Evolutionary conservation across 2,888 invertebrate genomes (phyloP).

Genomic region (Drosophila macrospina): DNA sequence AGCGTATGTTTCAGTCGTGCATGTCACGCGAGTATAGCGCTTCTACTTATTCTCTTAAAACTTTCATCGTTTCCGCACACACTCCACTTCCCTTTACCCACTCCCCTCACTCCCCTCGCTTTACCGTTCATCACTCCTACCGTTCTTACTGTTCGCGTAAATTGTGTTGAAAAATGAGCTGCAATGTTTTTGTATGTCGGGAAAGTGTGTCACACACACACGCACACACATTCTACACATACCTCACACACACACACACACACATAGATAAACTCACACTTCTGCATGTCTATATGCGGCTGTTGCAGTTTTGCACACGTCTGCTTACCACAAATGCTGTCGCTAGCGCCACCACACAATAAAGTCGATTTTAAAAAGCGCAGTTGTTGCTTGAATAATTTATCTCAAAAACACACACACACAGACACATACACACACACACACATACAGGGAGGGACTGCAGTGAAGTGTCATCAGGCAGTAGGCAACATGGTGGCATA

Average conservation of each 20-base stretch:
- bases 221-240: constrained; percentile 22
- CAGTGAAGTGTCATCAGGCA: constrained; percentile 30
- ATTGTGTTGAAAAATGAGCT: constrained; percentile 62
- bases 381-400: constrained; percentile 79
- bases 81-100: not conserved
- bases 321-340: constrained; percentile 66
- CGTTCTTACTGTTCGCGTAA: constrained; percentile 28
- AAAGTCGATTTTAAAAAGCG: constrained; percentile 75
- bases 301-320: constrained; percentile 44
- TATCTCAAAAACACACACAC: constrained; percentile 55
- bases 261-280: not conserved
- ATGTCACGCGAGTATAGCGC: not conserved
- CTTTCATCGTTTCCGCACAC: constrained; percentile 50
- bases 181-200: constrained; percentile 44
- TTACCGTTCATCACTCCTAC: constrained; percentile 18
- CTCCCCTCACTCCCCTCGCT: not conserved
- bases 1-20: constrained; percentile 4
- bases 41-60: constrained; percentile 35
- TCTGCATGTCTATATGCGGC: constrained; percentile 2
- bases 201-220: constrained; percentile 66
- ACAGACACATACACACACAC: not conserved
- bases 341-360: constrained; percentile 63
- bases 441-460: constrained; percentile 5
- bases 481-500: constrained; percentile 48
- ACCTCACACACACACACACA: not conserved